A percentile compares a stretch with the other conserved stretches of the same genome.
These are phyloP conservation scores for Atrina japonica DNA, from an alignment of 2,888 invertebrate genomes.

Conservation along the genomic window DNA sequence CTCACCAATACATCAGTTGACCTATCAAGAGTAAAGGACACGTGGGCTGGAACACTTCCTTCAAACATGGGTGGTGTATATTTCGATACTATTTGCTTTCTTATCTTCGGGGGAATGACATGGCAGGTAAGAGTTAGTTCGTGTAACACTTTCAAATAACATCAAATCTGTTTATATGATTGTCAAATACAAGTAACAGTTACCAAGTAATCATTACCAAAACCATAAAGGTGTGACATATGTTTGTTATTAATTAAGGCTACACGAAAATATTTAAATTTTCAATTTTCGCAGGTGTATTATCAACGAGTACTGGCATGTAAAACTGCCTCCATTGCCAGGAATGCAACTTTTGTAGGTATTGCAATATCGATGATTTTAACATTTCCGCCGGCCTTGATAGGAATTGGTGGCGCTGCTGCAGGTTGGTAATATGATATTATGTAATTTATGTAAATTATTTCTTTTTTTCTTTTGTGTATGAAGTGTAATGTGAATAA, in stretches of 20 bases:
- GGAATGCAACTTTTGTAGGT: constrained; percentile 48
- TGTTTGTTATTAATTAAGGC: no score
- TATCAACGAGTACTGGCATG: constrained; percentile 64
- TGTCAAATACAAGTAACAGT: no score
- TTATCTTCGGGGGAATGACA: constrained; percentile 59
- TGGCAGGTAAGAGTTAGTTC: constrained; percentile 70
- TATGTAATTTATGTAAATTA: background rate
- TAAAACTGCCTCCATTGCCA: constrained; percentile 43
- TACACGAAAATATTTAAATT: no score
- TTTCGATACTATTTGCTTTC: constrained; percentile 52
- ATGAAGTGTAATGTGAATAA: no score
- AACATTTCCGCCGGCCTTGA: constrained; percentile 58
- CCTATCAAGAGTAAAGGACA: constrained; percentile 84
- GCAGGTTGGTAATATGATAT: constrained; percentile 48
- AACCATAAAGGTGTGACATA: no score
- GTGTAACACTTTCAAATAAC: no score
- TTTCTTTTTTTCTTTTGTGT: no score
- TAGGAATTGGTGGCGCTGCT: constrained; percentile 59
- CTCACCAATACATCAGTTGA: constrained; percentile 92
- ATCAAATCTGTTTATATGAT: no score
- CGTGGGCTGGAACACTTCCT: constrained; percentile 56
- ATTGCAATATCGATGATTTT: constrained; percentile 49
- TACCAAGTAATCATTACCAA: no score
- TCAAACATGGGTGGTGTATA: constrained; percentile 45
- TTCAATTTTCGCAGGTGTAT: constrained; percentile 34